phyloP scores from a whole-genome alignment of 1,140 invertebrate species.

The Drosophila bifasciata region DNA sequence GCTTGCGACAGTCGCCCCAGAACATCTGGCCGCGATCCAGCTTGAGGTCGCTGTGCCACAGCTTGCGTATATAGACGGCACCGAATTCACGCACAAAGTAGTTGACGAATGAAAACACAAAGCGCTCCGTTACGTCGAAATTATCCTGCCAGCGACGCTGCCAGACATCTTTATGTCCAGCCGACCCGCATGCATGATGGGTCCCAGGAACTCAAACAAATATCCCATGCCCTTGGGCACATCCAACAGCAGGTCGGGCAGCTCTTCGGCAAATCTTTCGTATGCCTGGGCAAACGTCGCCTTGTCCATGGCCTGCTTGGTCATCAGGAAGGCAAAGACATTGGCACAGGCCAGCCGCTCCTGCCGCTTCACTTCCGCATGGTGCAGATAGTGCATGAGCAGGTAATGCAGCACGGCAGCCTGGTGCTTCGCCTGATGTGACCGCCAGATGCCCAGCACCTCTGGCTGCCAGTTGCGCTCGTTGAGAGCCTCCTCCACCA shows the following conservation, averaged over 20 bases:
- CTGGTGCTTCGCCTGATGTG: constrained; percentile 46
- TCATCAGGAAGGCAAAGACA: constrained; percentile 61
- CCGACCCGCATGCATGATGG: constrained; percentile 59
- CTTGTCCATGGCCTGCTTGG: constrained; percentile 55
- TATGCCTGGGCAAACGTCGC: constrained; percentile 57
- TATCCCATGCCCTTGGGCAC: constrained; percentile 78
- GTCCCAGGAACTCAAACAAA: constrained; percentile 76
- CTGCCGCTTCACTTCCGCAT: constrained; percentile 43
- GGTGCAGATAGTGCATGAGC: constrained; percentile 69
- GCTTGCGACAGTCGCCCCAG: constrained; percentile 57
- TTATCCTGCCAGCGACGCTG: constrained; percentile 61
- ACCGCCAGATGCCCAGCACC: constrained; percentile 52
- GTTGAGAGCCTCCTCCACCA: constrained; percentile 66
- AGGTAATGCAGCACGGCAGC: constrained; percentile 51
- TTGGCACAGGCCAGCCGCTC: constrained; percentile 63
- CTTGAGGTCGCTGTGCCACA: constrained; percentile 75
- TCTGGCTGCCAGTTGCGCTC: constrained; percentile 61
- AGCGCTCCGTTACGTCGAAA: constrained; percentile 49
- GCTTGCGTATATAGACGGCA: constrained; percentile 62
- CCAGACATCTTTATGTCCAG: constrained; percentile 70
- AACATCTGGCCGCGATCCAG: constrained; percentile 69
- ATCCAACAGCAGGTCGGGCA: constrained; percentile 69
- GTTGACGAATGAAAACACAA: constrained; percentile 67
- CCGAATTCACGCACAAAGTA: constrained; percentile 77
- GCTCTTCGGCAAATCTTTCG: constrained; percentile 55